Evolutionary conservation across 2,888 invertebrate genomes (phyloP).

Genomic region (Lapara coniferarum): DNA sequence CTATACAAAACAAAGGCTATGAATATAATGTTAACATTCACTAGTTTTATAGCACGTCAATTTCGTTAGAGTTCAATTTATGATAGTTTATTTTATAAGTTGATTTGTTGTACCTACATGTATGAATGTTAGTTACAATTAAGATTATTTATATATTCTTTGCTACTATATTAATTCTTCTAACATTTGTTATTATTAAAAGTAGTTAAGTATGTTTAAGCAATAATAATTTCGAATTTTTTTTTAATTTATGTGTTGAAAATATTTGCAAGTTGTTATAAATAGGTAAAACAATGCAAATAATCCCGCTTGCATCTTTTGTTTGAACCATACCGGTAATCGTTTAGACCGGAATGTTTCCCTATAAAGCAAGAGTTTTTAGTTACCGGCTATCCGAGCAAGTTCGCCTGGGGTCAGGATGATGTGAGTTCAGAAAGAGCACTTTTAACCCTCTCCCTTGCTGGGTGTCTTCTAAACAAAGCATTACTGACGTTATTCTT

Average conservation of each 20-base stretch:
- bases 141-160: too few relatives aligned
- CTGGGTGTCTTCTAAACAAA: constrained; percentile 17
- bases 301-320: constrained; percentile 29
- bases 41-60: neutral
- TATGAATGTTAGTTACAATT: too few relatives aligned
- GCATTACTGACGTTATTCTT: neutral
- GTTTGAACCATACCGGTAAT: constrained; percentile 40
- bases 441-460: constrained; percentile 20
- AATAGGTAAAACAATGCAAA: neutral
- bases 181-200: too few relatives aligned
- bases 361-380: constrained; percentile 61
- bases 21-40: neutral
- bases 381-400: constrained; percentile 54
- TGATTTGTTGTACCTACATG: too few relatives aligned
- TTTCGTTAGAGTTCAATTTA: too few relatives aligned
- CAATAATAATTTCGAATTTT: neutral
- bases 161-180: too few relatives aligned
- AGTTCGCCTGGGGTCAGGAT: constrained; percentile 47
- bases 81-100: too few relatives aligned
- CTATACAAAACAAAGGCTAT: constrained; percentile 4
- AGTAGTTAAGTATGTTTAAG: neutral
- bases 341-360: constrained; percentile 49
- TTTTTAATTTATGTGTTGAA: neutral
- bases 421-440: constrained; percentile 29
- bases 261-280: neutral